Evolutionary conservation across 2,797 vertebrate genomes (phyloP), one percentile per base, ranked within the genome.

Genomic region (Propithecus perrieri): DNA sequence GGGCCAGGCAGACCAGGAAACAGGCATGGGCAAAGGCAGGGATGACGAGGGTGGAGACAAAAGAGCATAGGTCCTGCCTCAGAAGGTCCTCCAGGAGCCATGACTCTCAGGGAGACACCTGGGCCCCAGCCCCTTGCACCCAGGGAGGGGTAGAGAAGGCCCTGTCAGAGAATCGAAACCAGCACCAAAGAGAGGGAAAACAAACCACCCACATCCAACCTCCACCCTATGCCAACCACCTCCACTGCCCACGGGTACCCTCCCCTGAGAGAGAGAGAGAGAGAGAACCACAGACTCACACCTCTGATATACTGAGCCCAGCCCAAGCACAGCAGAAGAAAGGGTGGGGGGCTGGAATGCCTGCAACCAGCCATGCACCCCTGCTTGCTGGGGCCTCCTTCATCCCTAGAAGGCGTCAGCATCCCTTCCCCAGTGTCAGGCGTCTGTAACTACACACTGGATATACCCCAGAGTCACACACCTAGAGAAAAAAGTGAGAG

Each of bases 151-250:
- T 41, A 38, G 69, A 84, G 84, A 67, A 90, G 61, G 83, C 89
- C 69, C 75, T 22, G 0, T 78, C 75, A 84, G 80, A 95, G 90
- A 97, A 93, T 72, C 4, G 90, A 97, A 97, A 96, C 93, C 65
- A 80, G 83, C 67, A 94, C 85, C 85, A 22, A 85, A 96, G 92
- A 94, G 79, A 97, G 95, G 94, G 96, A 96, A 98, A 97, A 97
- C 95, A 96, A 96, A 85, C 79, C 79, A 97, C 96, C 95, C 92
- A 95, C 97, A 96, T 78, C 63, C 87, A 97, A 79, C 86, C 95
- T 81, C 91, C 94, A 88, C 95, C 87, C 96, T 92, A 2, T 41
- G 86, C 96, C 93, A 46, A 46, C 89, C 84, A 72, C 84, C 74
- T 85, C 85, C 78, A 67, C 88, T 83, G 85, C 90, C 92, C 96